phyloP scores from a whole-genome alignment of 2,888 invertebrate genomes.

The Yponomeuta plumbellus region DNA sequence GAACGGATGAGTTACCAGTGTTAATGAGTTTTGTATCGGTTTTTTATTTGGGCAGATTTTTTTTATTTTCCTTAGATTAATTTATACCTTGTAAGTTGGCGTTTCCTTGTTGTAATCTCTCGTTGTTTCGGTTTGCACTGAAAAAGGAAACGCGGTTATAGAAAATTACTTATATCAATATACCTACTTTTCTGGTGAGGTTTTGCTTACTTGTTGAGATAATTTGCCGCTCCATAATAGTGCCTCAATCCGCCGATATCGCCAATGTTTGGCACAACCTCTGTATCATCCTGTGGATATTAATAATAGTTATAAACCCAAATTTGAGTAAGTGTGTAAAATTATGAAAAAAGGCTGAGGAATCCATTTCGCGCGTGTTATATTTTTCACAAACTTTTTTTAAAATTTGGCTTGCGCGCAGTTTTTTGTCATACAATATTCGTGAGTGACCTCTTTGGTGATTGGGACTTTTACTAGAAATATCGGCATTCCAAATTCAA shows the following conservation, averaged over 20 bases:
- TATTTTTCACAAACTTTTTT: too few species aligned
- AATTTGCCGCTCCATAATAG: conserved; percentile 66
- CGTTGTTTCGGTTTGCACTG: conserved; percentile 50
- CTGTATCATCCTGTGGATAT: conserved; percentile 39
- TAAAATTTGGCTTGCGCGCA: too few species aligned
- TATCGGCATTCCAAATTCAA: too few species aligned
- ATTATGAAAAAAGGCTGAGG: too few species aligned
- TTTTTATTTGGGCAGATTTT: too few species aligned
- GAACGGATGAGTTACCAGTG: too few species aligned
- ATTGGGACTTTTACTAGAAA: too few species aligned
- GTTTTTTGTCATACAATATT: too few species aligned
- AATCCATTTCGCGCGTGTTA: too few species aligned
- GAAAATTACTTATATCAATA: not conserved
- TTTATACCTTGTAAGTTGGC: conserved; percentile 61
- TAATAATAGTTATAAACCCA: not conserved
- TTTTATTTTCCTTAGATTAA: not conserved
- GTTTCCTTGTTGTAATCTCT: conserved; percentile 61
- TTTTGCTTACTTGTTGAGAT: conserved; percentile 57
- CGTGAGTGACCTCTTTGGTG: too few species aligned
- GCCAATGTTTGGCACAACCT: conserved; percentile 32
- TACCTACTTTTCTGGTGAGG: not conserved
- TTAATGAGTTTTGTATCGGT: too few species aligned
- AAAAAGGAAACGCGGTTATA: conserved; percentile 22
- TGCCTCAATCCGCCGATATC: conserved; percentile 34
- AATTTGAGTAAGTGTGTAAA: too few species aligned